phyloP scores from a whole-genome alignment of 2,797 vertebrate genomes.

The Acanthopagrus latus region DNA sequence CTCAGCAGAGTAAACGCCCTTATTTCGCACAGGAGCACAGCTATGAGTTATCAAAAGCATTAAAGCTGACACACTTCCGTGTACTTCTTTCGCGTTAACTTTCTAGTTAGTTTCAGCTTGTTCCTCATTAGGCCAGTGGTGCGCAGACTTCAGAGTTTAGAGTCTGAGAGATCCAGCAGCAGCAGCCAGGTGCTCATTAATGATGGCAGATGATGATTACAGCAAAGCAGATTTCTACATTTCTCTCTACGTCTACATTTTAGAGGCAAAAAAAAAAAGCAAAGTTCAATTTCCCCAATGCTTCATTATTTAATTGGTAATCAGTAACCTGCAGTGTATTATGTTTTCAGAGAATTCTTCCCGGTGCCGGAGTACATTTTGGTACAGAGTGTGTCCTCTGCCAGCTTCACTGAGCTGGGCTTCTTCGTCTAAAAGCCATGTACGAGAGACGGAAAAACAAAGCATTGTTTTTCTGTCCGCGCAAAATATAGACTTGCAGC shows the following conservation, averaged over 20 bases:
- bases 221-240: too few relatives aligned
- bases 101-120: slow-evolving; percentile 22
- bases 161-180: not conserved
- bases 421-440: slow-evolving; percentile 19
- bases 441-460: slow-evolving; percentile 3
- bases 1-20: slow-evolving; percentile 17
- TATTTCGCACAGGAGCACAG: not conserved
- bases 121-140: slow-evolving; percentile 17
- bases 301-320: not conserved
- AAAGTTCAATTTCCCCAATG: not conserved
- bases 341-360: not conserved
- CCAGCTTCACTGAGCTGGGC: not conserved
- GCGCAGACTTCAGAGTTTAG: slow-evolving; percentile 3
- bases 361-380: slow-evolving; percentile 1
- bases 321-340: slow-evolving; percentile 1
- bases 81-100: not conserved
- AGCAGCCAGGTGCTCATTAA: not conserved
- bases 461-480: slow-evolving; percentile 37
- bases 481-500: slow-evolving; percentile 60
- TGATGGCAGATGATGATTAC: not conserved
- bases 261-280: not conserved
- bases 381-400: not conserved
- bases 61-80: not conserved
- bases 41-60: not conserved
- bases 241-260: too few relatives aligned